Evolutionary conservation across 2,888 invertebrate species (phyloP).

Genomic region (Tetanocera ferruginea): DNA sequence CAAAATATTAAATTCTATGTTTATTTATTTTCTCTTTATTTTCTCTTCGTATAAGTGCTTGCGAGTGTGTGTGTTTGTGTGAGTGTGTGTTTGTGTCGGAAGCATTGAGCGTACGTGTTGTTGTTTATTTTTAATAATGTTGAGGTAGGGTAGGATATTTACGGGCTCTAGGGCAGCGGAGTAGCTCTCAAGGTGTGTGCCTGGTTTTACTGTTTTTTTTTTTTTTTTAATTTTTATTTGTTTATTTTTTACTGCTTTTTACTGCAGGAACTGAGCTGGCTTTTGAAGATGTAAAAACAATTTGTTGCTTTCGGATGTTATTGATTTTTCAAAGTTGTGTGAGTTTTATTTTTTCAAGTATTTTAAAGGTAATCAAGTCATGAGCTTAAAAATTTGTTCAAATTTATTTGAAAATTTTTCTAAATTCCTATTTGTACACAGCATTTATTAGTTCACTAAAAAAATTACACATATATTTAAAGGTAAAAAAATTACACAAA

Average conservation of each 20-base stretch:
- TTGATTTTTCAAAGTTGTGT: constrained; percentile 17
- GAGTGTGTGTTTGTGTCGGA: too few species aligned
- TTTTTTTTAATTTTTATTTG: constrained; percentile 20
- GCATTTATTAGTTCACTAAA: too few species aligned
- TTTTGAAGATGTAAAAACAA: not conserved
- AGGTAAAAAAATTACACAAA: too few species aligned
- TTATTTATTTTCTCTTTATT: not conserved
- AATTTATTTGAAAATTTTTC: too few species aligned
- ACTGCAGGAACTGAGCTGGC: not conserved
- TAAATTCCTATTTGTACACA: too few species aligned
- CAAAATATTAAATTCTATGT: too few species aligned
- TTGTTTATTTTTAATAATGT: not conserved
- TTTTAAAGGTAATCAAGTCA: too few species aligned
- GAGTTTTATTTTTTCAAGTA: too few species aligned
- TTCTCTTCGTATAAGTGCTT: not conserved
- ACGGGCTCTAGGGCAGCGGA: not conserved
- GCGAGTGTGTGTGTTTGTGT: too few species aligned
- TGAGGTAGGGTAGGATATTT: constrained; percentile 4
- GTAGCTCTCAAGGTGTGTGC: constrained; percentile 36
- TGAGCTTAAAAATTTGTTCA: too few species aligned
- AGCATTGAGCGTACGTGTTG: not conserved
- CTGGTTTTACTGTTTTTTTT: constrained; percentile 44
- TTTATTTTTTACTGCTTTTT: constrained; percentile 15
- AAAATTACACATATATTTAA: too few species aligned
- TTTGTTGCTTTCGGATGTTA: constrained; percentile 23